Evolutionary conservation across 2,113 vertebrate species (phyloP).

Genomic region (Corvus moneduloides): DNA sequence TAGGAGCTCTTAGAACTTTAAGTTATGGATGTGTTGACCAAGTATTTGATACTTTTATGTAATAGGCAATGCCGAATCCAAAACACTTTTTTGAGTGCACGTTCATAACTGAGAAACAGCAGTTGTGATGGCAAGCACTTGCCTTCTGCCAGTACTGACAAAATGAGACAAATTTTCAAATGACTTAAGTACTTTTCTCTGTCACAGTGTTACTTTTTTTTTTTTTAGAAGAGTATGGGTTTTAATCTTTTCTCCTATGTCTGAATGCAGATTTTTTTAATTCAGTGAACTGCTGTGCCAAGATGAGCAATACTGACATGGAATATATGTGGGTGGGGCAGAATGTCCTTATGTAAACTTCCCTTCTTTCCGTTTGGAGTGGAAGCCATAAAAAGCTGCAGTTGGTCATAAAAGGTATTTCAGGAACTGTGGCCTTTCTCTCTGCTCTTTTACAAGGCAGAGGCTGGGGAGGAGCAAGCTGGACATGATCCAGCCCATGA

Average conservation of each 20-base stretch:
- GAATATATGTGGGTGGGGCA: neutral
- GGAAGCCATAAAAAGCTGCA: neutral
- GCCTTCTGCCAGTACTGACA: neutral
- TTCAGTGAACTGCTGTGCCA: neutral
- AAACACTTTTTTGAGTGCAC: neutral
- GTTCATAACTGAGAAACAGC: neutral
- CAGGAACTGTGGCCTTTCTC: neutral
- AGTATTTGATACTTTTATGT: accelerated
- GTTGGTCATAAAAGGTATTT: neutral
- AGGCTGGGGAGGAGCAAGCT: neutral
- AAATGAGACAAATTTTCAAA: neutral
- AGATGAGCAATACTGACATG: neutral
- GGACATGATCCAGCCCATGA: neutral
- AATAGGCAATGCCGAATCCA: neutral
- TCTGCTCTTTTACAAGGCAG: neutral
- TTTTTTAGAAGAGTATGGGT: neutral
- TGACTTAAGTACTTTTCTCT: neutral
- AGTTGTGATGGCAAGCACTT: neutral
- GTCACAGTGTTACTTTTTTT: neutral
- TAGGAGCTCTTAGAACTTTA: neutral
- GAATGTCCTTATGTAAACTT: neutral
- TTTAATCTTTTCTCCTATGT: neutral
- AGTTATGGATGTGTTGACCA: neutral
- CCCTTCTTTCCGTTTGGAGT: neutral
- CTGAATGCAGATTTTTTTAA: neutral